Evolutionary conservation across 1,140 invertebrate species (phyloP).

Genomic region (Drosophila grimshawi): DNA sequence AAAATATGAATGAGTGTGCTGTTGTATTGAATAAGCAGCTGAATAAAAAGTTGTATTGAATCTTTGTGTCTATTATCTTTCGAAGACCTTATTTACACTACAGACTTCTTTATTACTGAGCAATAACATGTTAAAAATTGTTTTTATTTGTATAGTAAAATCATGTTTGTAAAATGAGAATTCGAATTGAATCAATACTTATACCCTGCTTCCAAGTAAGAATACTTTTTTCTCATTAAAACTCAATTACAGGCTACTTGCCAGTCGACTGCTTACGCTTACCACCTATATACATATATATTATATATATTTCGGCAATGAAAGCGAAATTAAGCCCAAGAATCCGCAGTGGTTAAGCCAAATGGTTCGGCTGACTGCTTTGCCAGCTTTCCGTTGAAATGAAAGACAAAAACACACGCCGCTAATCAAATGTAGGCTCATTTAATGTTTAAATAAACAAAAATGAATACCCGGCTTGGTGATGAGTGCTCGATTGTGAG

Average conservation of each 20-base stretch:
- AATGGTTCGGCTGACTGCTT: slow-evolving; percentile 6
- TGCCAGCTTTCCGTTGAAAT: slow-evolving; percentile 52
- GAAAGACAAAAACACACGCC: slow-evolving; percentile 55
- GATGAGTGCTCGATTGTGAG: not conserved
- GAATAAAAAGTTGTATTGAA: not conserved
- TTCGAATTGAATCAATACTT: no score
- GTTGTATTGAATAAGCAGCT: not conserved
- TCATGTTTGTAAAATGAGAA: no score
- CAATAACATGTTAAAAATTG: no score
- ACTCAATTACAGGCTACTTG: slow-evolving; percentile 1
- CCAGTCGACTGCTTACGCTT: not conserved
- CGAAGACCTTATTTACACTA: no score
- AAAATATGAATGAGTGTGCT: not conserved
- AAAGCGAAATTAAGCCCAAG: slow-evolving; percentile 19
- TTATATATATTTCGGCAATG: slow-evolving; percentile 23
- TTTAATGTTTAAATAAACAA: slow-evolving; percentile 78
- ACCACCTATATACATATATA: not conserved
- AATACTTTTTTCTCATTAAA: no score
- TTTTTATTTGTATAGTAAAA: no score
- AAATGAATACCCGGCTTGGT: slow-evolving; percentile 34
- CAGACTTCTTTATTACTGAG: no score
- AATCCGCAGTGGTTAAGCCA: slow-evolving; percentile 1
- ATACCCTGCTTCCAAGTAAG: no score
- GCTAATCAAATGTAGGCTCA: slow-evolving; percentile 78
- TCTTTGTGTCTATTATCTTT: no score